Percentiles rank a stretch among this genome's conserved stretches.
Conservation (phyloP, 1,140 invertebrate species). For the Bactericera cockerelli region DNA sequence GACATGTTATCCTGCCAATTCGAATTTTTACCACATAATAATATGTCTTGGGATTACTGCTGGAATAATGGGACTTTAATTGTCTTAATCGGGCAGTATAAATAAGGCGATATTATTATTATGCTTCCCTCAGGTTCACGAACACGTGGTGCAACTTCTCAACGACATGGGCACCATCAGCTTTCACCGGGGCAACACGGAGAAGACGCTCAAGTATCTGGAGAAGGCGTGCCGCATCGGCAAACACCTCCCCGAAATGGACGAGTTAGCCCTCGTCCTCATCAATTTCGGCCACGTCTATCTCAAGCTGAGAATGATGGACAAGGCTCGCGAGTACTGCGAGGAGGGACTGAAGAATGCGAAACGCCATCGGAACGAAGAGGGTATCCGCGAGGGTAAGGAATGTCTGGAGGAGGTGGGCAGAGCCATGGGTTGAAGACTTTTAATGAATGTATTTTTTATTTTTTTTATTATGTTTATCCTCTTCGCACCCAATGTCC, state of each 20-base stretch:
- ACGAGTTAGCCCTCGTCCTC: constrained; percentile 53
- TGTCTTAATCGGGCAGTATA: no score
- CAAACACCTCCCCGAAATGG: constrained; percentile 39
- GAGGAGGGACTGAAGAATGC: constrained; percentile 50
- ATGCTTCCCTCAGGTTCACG: constrained; percentile 40
- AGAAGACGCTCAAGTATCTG: constrained; percentile 52
- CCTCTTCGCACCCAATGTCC: no score
- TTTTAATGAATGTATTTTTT: no score
- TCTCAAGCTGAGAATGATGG: constrained; percentile 48
- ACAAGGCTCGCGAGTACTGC: constrained; percentile 55
- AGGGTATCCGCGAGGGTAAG: constrained; percentile 46
- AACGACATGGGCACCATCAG: constrained; percentile 72
- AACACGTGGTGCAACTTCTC: constrained; percentile 58
- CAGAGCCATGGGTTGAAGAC: no score
- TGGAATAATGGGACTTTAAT: no score
- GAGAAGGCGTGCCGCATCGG: constrained; percentile 52
- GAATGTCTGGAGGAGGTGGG: constrained; percentile 36
- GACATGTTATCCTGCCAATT: no score
- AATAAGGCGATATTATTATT: no score
- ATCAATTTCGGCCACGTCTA: constrained; percentile 71
- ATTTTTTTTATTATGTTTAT: not conserved
- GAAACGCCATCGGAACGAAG: constrained; percentile 41
- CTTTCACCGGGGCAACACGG: constrained; percentile 43
- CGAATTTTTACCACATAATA: no score
- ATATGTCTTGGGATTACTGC: no score